Percentiles rank a stretch among this genome's conserved stretches.
phyloP scores from a whole-genome alignment of 2,888 invertebrate species.

The Spilosoma lubricipeda region DNA sequence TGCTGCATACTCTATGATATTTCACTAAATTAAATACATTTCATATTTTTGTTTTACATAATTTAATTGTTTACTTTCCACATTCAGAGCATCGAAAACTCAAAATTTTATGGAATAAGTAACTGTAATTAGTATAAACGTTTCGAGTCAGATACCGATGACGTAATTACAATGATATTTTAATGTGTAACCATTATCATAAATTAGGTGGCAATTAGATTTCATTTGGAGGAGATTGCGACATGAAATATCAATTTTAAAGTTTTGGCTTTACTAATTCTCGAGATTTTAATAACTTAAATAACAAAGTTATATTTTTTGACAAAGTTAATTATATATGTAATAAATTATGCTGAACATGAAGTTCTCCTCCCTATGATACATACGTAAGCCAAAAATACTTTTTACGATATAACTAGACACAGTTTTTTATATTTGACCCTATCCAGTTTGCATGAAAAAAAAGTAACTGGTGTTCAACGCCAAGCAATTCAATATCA shows the following conservation, averaged over 20 bases:
- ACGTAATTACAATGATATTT: constrained; percentile 74
- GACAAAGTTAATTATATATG: constrained; percentile 18
- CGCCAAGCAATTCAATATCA: background rate
- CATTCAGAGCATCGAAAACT: constrained; percentile 32
- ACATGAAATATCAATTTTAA: constrained; percentile 59
- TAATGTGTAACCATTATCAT: constrained; percentile 77
- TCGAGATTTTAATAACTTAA: constrained; percentile 36
- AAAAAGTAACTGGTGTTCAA: background rate
- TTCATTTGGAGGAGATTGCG: constrained; percentile 73
- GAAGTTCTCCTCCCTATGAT: background rate
- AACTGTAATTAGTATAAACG: constrained; percentile 42
- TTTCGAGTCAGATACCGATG: constrained; percentile 52
- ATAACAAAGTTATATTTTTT: constrained; percentile 15
- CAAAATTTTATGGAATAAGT: constrained; percentile 38
- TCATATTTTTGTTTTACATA: constrained; percentile 20
- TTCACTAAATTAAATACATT: constrained; percentile 21
- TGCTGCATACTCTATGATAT: constrained; percentile 44
- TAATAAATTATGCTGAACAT: background rate
- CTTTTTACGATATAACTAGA: background rate
- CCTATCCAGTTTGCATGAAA: background rate
- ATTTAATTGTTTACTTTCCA: constrained; percentile 35
- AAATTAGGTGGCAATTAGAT: constrained; percentile 76
- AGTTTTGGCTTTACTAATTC: constrained; percentile 49
- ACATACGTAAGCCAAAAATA: background rate
- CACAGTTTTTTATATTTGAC: background rate